A percentile compares a stretch with the other conserved stretches of the same genome.
These are phyloP conservation scores for Delia radicum DNA, from an alignment of 1,140 invertebrate genomes.

Conservation along the genomic window DNA sequence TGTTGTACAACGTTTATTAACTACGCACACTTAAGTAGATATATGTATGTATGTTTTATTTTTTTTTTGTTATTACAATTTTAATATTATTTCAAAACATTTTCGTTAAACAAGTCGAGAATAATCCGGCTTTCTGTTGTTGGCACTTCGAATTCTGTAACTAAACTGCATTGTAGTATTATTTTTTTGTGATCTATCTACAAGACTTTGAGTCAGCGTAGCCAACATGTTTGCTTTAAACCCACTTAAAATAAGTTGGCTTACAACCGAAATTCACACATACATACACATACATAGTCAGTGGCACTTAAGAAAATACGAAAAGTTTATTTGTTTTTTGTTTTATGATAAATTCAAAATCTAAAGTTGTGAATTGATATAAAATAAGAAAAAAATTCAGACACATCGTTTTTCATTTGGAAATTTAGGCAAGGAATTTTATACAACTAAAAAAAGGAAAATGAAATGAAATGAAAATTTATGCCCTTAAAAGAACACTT, in stretches of 20 bases:
- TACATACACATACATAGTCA: background rate
- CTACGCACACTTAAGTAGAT: background rate
- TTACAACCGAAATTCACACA: background rate
- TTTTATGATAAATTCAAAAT: too few relatives aligned
- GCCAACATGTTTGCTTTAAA: background rate
- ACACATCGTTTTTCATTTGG: too few relatives aligned
- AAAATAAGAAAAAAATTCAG: too few relatives aligned
- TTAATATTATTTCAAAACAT: too few relatives aligned
- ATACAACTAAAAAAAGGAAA: too few relatives aligned
- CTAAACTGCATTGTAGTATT: background rate
- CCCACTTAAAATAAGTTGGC: background rate
- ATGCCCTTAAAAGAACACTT: too few relatives aligned
- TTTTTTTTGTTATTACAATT: background rate
- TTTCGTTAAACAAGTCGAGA: too few relatives aligned
- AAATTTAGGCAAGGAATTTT: too few relatives aligned
- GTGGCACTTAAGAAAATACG: too few relatives aligned
- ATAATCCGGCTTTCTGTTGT: background rate
- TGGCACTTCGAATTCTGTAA: background rate
- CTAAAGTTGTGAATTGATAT: too few relatives aligned
- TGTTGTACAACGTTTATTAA: background rate
- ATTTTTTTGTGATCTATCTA: background rate
- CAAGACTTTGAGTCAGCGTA: background rate
- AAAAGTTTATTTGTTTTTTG: too few relatives aligned
- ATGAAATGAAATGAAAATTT: too few relatives aligned
- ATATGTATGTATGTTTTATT: background rate